These are phyloP conservation scores for Hydrotaea diabolus DNA, from an alignment of 2,888 invertebrate species.

Conservation along the genomic window DNA sequence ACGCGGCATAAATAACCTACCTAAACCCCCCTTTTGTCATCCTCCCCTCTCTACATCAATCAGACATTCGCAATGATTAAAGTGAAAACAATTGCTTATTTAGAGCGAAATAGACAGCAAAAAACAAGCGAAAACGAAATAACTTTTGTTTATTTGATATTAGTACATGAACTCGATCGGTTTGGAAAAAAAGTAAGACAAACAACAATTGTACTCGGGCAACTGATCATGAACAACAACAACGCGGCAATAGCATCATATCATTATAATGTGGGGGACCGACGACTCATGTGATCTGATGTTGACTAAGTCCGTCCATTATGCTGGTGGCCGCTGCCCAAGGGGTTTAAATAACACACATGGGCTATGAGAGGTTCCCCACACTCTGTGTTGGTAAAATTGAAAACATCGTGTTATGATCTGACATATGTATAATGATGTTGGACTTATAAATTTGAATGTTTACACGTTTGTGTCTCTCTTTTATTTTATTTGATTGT, in stretches of 20 bases:
- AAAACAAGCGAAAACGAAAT: neutral
- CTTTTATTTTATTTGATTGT: neutral
- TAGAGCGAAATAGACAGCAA: constrained; percentile 7
- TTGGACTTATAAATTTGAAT: neutral
- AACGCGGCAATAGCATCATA: neutral
- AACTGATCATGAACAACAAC: neutral
- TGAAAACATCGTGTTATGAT: neutral
- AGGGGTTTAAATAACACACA: neutral
- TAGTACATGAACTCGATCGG: constrained; percentile 19
- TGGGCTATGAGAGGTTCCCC: neutral
- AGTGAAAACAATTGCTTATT: constrained; percentile 29
- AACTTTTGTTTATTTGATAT: constrained; percentile 26
- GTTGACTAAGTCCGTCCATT: neutral
- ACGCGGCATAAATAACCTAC: neutral
- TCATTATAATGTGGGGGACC: neutral
- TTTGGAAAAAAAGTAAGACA: neutral
- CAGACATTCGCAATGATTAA: neutral
- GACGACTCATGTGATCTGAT: neutral
- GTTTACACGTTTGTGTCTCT: neutral
- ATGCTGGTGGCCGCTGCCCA: neutral
- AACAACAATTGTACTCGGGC: neutral
- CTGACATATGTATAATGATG: neutral
- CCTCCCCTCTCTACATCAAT: neutral
- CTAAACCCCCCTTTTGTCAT: neutral
- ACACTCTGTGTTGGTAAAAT: neutral